Evolutionary conservation across 2,797 vertebrate species (phyloP), one percentile per base, ranked within the genome.

Genomic region (Chloroceryle inda): DNA sequence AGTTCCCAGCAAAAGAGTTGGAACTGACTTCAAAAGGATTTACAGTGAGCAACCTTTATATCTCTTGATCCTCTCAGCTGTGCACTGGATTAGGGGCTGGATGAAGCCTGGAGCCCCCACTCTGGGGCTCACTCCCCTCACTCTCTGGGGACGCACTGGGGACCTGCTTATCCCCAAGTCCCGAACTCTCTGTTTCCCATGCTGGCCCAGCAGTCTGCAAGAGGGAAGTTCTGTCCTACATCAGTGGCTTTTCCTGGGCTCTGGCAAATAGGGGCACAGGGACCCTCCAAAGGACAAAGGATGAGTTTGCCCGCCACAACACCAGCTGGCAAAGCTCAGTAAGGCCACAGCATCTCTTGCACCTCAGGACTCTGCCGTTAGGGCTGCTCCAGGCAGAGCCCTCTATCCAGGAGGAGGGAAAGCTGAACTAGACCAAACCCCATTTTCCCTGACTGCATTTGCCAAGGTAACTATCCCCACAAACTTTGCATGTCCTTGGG

Each of bases 1-100:
- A 92, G 73, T 94, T 95, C 89, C 94, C 89, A 95, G 92, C 87
- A 95, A 91, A 88, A 84, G 52, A 94, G 66, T 35, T 96, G 94
- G 93, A 97, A 96, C 77, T 2, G 6, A 94, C 96, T 96, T 97
- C 92, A 96, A 95, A 96, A 94, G 94, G 87, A 93, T 94, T 96
- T 94, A 76, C 62, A 92, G 56, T 7, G 72, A 95, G n/a, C 81
- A 97, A 88, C 91, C 80, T 95, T 96, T 97, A 94, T 95, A 86
- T 92, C 94, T 94, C 76, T 96, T 96, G 96, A 97, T 96, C 95
- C 91, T 93, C 90, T 95, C 89, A 91, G 92, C 90, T 91, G 75
- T 58, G 94, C 38, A 13, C 31, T 76, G 91, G 96, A 95, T 97
- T 96, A 97, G 86, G 55, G 33, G 27, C 68, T 93, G 89, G 58